Conservation (phyloP, 2,113 vertebrate species). For the Cyphomyrus plagiostoma region DNA sequence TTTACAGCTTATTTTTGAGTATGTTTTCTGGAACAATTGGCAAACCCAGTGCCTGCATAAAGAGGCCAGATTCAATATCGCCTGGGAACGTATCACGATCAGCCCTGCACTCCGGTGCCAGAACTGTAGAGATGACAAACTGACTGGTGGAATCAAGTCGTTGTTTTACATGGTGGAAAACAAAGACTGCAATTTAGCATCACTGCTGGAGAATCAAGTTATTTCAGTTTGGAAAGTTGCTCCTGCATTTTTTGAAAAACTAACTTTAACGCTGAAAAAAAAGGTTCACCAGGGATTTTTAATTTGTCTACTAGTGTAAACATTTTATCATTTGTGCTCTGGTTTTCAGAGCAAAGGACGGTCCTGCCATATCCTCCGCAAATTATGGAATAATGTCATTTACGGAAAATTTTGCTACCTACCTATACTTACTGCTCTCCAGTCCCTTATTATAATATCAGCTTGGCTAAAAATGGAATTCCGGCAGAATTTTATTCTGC, state of each 20-base stretch:
- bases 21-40: neutral
- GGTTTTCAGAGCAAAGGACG: neutral
- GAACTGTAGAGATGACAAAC: constrained; percentile 19
- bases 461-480: neutral
- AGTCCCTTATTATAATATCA: neutral
- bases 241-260: neutral
- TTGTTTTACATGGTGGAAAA: neutral
- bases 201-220: neutral
- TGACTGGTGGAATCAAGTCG: constrained; percentile 11
- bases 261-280: neutral
- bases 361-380: neutral
- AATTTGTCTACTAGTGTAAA: neutral
- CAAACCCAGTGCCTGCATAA: neutral
- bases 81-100: neutral
- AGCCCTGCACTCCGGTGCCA: neutral
- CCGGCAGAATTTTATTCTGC: neutral
- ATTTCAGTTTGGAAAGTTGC: neutral
- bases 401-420: neutral
- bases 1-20: neutral
- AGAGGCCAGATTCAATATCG: neutral
- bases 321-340: neutral
- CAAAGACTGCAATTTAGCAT: neutral
- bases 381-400: neutral
- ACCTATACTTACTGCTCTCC: neutral
- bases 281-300: neutral